Evolutionary conservation across 2,797 vertebrate genomes (phyloP), one percentile per base, ranked within the genome.

Genomic region (Urocyon cinereoargenteus): DNA sequence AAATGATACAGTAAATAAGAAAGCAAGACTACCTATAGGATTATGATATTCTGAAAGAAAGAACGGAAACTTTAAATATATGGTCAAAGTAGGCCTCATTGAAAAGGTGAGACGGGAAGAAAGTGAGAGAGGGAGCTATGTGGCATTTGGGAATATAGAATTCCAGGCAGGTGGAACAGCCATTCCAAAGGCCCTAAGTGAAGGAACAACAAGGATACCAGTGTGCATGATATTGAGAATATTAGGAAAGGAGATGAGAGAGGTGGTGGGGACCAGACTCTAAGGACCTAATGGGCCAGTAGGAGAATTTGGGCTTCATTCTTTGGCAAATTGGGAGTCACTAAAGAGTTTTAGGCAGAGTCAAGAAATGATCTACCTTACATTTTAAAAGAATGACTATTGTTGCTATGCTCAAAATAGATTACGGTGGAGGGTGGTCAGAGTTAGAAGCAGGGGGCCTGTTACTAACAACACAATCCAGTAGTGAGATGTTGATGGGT

Each of bases 151-250:
- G 15, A 90, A 3, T 28, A 73, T 28, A 96, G n/a, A 26, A 68
- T 53, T 68, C 28, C 51, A 75, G 73, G 24, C 72, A 59, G 13
- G 14, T 6, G 15, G 53, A 40, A 26, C 5, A 62, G 53, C 19
- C 53, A 13, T 12, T 15, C 28, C 31, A 49, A 86, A 86, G 36
- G 0, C 4, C 45, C 45, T 5, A 7, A 13, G 6, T 28, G 61
- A 86, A 81, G 45, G 13, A 26, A 18, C 1, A 51, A 7, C 6
- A 26, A 86, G 68, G 66, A 24, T 14, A 34, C 31, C 45, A 7
- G 14, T 2, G 3, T 16, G 5, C 7, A 62, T 13, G 49, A 79
- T 15, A 24, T 0, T 26, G 53, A 40, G n/a, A 53, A 7, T 0
- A 59, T 10, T 0, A 73, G n/a, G 21, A 6, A 34, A 59, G 34